Conservation (phyloP, 1,140 invertebrate genomes). For the Zophobas atratus region DNA sequence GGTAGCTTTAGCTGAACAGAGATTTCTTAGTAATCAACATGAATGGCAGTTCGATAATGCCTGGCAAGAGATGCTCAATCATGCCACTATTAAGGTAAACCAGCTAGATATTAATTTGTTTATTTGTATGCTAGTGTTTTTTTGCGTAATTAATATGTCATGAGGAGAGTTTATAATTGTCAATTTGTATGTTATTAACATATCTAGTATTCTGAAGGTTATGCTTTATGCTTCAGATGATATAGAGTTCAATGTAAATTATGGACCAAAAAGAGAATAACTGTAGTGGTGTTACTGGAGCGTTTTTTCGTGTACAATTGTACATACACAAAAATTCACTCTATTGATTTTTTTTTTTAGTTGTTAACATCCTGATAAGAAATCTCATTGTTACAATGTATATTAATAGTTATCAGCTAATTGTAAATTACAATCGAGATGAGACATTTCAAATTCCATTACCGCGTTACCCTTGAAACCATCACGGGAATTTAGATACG, state of each 20-base stretch:
- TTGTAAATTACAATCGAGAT: too few species aligned
- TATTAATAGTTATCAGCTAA: too few species aligned
- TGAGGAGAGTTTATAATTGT: too few species aligned
- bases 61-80: constrained; percentile 99
- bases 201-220: constrained; percentile 18
- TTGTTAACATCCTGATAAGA: too few species aligned
- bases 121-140: too few species aligned
- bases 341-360: background rate
- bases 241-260: constrained; percentile 18
- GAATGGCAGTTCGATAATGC: constrained; percentile 92
- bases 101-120: too few species aligned
- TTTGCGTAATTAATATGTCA: too few species aligned
- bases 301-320: background rate
- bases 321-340: background rate
- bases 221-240: constrained; percentile 9
- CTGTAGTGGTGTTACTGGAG: background rate
- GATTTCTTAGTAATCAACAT: constrained; percentile 85
- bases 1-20: constrained; percentile 91
- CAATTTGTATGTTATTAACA: background rate
- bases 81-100: constrained; percentile 90
- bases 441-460: background rate
- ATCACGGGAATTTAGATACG: background rate
- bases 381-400: too few species aligned
- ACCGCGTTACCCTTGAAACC: background rate
- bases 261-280: constrained; percentile 15